A percentile compares a stretch with the other conserved stretches of the same genome.
These are phyloP conservation scores for Tympanuchus pallidicinctus DNA, from an alignment of 2,113 vertebrate genomes.

Conservation along the genomic window DNA sequence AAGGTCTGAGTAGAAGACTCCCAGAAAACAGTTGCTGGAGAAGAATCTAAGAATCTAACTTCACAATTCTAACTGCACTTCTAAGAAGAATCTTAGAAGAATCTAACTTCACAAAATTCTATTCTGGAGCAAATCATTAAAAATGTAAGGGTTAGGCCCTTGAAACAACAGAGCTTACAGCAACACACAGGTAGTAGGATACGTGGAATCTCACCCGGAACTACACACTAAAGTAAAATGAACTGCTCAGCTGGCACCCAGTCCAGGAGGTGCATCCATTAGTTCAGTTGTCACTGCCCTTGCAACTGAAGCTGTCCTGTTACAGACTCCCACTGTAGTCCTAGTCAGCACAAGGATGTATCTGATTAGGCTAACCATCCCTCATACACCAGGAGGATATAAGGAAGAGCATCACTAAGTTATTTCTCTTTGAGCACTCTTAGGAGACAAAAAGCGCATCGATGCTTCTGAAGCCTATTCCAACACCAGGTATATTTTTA, in stretches of 20 bases:
- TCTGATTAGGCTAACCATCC: not conserved
- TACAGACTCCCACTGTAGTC: not conserved
- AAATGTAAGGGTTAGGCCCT: rapidly evolving
- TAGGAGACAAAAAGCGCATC: not conserved
- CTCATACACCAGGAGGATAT: rapidly evolving
- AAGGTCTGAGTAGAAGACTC: not conserved
- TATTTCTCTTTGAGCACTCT: not conserved
- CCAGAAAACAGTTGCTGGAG: not conserved
- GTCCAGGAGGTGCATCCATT: not conserved
- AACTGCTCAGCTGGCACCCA: not conserved
- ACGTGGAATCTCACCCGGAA: not conserved
- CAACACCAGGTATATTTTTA: not conserved
- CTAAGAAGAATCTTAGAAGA: too few species aligned
- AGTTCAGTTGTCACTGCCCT: not conserved
- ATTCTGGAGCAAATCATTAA: not conserved
- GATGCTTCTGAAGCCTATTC: not conserved
- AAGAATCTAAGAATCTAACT: not conserved
- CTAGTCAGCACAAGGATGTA: not conserved
- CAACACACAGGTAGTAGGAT: not conserved
- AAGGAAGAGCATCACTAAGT: not conserved
- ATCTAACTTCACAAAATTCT: not conserved
- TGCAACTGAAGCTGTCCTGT: not conserved
- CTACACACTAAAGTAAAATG: not conserved
- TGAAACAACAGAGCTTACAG: not conserved
- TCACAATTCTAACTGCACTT: not conserved